Conservation (phyloP, 1,140 invertebrate species). For the Philopotamus ludificatus region DNA sequence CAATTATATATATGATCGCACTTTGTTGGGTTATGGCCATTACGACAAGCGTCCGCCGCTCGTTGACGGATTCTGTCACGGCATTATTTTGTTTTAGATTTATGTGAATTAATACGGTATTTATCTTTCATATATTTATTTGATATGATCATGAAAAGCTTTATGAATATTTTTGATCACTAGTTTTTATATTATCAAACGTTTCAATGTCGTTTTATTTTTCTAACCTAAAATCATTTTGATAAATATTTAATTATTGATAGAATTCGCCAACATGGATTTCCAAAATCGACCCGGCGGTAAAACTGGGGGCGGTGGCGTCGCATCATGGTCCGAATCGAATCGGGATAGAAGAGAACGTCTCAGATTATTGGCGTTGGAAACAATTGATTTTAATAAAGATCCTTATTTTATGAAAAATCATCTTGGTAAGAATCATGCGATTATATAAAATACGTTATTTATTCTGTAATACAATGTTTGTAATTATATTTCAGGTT, state of each 20-base stretch:
- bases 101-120: no score
- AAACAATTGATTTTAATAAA: conserved; percentile 98
- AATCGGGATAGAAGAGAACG: conserved; percentile 96
- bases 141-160: no score
- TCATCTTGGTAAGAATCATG: conserved; percentile 70
- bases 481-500: conserved; percentile 58
- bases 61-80: no score
- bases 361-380: conserved; percentile 91
- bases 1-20: no score
- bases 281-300: conserved; percentile 97
- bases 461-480: background rate
- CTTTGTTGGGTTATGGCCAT: no score
- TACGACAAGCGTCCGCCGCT: no score
- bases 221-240: background rate
- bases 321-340: conserved; percentile 97
- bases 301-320: conserved; percentile 97
- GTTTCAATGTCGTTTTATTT: no score
- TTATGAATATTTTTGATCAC: no score
- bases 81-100: no score
- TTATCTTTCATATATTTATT: no score
- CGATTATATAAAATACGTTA: conserved; percentile 19
- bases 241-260: background rate
- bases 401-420: conserved; percentile 99
- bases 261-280: conserved; percentile 68
- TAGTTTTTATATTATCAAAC: no score